A percentile compares a stretch with the other conserved stretches of the same genome.
These are phyloP conservation scores for Schizothorax lantsangensis DNA, from an alignment of 2,797 vertebrate genomes.

Conservation along the genomic window DNA sequence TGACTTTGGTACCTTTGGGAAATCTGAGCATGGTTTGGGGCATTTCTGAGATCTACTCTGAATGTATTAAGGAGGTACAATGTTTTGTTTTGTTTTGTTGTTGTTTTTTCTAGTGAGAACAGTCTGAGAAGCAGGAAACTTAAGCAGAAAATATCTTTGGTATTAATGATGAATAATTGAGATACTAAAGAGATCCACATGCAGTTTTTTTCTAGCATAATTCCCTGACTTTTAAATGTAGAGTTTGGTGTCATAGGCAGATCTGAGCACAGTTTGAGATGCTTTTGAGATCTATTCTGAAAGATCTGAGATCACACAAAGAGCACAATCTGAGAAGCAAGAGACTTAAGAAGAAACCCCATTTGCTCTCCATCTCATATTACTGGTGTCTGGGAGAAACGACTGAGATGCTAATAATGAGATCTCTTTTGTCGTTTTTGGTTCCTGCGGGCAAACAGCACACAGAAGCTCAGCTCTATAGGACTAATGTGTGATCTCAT, in stretches of 20 bases:
- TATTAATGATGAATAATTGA: not conserved
- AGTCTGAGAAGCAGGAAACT: not conserved
- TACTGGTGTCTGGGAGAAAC: not conserved
- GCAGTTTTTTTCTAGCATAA: not conserved
- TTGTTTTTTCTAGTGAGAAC: not conserved
- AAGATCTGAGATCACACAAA: not conserved
- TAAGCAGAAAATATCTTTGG: not conserved
- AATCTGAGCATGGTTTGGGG: not conserved
- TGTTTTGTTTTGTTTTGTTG: too few species aligned
- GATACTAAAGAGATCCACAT: not conserved
- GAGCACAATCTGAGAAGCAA: not conserved
- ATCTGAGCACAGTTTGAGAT: not conserved
- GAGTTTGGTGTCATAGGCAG: not conserved
- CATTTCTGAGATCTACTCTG: not conserved
- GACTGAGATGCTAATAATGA: not conserved
- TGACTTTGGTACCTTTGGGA: not conserved
- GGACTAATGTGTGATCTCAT: slow-evolving; percentile 43
- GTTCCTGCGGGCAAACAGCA: not conserved
- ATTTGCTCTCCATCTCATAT: not conserved
- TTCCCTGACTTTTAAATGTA: not conserved
- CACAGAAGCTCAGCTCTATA: not conserved
- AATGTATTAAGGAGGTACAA: not conserved
- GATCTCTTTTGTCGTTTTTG: not conserved
- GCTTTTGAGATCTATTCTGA: not conserved
- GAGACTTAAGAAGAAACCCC: not conserved